Base-by-base conservation (phyloP, 2,888 invertebrate genomes). In the Andrena praecox region DNA sequence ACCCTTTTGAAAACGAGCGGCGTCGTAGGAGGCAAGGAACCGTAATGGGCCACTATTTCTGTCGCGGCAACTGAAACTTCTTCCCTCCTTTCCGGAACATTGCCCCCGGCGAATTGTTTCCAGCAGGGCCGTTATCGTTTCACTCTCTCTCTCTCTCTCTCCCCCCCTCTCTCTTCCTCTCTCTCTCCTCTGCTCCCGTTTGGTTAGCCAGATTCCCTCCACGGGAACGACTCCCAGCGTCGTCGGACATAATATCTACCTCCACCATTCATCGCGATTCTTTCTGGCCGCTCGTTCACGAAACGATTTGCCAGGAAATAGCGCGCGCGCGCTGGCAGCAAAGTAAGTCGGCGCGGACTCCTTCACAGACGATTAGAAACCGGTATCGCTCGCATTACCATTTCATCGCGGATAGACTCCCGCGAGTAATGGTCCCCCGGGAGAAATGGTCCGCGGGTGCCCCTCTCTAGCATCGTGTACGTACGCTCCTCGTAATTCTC, bases 31-130 rank as follows among this genome's bases (percentile, higher is more conserved):
- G 67, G 69, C 79, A 74, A 68, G 64, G 76, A 74, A 74, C 79
- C 76, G 77, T 88, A 86, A 88, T 81, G 85, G 88, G 82, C 79
- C 82, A 71, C 83, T 87, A 88, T 88, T 89, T 88, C 84, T 87
- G 85, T 82, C 87, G 80, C 70, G 87, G 78, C 83, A 79, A 88
- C 85, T 87, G 80, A 80, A 89, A 89, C 86, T 89, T 87, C 84
- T 86, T 89, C 82, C 81, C 80, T 84, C 77, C 85, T 89, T 88
- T 89, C 87, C 89, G 86, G 86, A 67, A 88, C 89, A 88, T 88
- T 87, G 87, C 85, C 73, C 77, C 82, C 56, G 54, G 85, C 84
- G 88, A 88, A 88, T 88, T 88, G 89, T 88, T 89, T 88, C 87
- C 84, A 82, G 75, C 82, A 77, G 74, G 56, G 80, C 77, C 77